Conservation (phyloP, 2,113 vertebrate species). For the Galemys pyrenaicus region DNA sequence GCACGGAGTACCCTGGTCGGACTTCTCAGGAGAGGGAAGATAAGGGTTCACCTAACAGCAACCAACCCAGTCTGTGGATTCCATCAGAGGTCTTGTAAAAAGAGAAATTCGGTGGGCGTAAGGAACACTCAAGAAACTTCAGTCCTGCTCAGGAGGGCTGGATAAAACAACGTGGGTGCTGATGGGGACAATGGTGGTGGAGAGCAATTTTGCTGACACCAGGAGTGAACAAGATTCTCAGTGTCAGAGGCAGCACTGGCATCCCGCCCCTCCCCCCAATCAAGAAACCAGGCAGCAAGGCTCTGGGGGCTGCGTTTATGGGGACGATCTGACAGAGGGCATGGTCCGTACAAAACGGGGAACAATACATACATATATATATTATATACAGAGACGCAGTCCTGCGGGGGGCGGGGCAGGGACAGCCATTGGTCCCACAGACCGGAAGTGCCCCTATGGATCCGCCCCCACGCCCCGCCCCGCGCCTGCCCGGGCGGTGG, state of each 20-base stretch:
- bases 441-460: constrained; percentile 39
- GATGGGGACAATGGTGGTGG: not conserved
- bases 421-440: not conserved
- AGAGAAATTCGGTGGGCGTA: rapidly evolving
- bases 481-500: constrained; percentile 34
- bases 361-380: constrained; percentile 86
- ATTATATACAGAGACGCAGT: constrained; percentile 83
- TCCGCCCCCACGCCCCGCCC: constrained; percentile 63
- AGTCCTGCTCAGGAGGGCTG: not conserved
- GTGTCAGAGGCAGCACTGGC: not conserved
- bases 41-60: not conserved
- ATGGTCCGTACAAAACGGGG: constrained; percentile 84
- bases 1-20: not conserved
- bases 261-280: not conserved
- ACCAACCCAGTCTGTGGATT: not conserved
- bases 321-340: constrained; percentile 80
- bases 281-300: constrained; percentile 69
- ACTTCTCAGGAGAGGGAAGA: not conserved
- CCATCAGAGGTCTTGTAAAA: not conserved
- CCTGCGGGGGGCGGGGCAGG: constrained; percentile 59
- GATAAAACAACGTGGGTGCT: not conserved
- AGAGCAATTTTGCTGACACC: not conserved
- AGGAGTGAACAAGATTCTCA: not conserved
- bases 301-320: constrained; percentile 83
- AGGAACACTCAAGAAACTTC: not conserved